Percentiles rank a stretch among this genome's conserved stretches.
Conservation (phyloP, 1,140 invertebrate genomes). For the Eupristina koningsbergeri region DNA sequence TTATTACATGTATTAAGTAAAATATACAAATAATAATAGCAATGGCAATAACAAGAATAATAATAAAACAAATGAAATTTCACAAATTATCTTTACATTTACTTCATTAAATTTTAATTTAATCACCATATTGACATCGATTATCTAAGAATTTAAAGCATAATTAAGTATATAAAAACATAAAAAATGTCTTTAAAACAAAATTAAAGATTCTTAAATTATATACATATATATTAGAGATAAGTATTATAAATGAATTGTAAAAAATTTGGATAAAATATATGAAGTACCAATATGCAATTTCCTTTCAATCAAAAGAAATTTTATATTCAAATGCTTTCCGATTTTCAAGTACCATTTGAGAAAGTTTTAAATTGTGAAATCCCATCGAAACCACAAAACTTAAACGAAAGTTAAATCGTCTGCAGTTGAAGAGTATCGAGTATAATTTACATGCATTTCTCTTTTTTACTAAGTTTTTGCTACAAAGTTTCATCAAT, state of each 20-base stretch:
- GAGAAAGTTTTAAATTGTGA: conserved; percentile 35
- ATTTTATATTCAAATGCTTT: conserved; percentile 41
- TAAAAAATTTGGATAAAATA: neutral
- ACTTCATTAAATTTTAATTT: too few species aligned
- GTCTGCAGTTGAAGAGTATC: conserved; percentile 41
- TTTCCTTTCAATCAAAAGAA: conserved; percentile 14
- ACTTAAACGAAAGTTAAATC: conserved; percentile 48
- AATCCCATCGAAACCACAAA: conserved; percentile 35
- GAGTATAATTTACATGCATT: conserved; percentile 22
- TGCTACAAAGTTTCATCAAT: neutral
- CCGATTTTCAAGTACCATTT: conserved; percentile 36
- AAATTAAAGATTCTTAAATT: too few species aligned
- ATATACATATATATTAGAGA: too few species aligned
- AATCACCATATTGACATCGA: too few species aligned
- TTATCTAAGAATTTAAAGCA: too few species aligned
- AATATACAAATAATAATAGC: too few species aligned
- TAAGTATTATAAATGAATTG: neutral
- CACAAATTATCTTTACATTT: too few species aligned
- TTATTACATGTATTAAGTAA: too few species aligned
- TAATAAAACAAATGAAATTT: too few species aligned
- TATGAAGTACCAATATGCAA: neutral
- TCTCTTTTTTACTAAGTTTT: neutral
- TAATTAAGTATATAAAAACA: too few species aligned
- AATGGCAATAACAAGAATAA: too few species aligned
- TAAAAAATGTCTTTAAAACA: too few species aligned